Evolutionary conservation across 2,888 invertebrate species (phyloP), one percentile per base, ranked within the genome.

Genomic region (Lochmaea capreae): DNA sequence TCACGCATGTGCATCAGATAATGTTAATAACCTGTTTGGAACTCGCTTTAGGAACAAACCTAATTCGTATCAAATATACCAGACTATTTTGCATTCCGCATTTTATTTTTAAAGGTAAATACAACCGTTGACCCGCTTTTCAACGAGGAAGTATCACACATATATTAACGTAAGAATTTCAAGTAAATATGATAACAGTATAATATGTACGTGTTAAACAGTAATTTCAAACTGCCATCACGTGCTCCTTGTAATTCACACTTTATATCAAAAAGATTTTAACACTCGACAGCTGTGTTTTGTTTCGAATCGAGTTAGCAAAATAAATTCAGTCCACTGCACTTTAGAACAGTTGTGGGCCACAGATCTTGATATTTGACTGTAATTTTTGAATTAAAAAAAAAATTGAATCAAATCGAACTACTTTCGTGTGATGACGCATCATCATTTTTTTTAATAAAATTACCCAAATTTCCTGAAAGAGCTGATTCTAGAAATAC

Each of bases 261-360:
- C 52, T 52, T 52, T 22, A 22, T 16, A 52, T n/a, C n/a, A 52
- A 52, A 52, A 52, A 8, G 0, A 16, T 52, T 14, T n/a, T 52
- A 52, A 52, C n/a, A 52, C 52, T 52, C n/a, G 52, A 8, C 52
- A 52, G n/a, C 52, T 52, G 52, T 52, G 16, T 52, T 52, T 52
- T 52, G n/a, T 52, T 52, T 52, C 52, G 46, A 11, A 46, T 46
- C 11, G 14, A 46, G 14, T 11, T 46, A 46, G 14, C 46, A 12
- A 46, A 12, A 12, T 11, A 46, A 46, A 3, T 4, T 14, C 9
- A 42, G 9, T 4, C 42, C 10, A 46, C 14, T 46, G 9, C 14
- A 14, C 14, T 46, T 46, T 46, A 46, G 11, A 12, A 11, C 9
- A 4, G 42, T 42, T 42, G 1, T 10, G 42, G 42, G 10, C 8